phyloP scores from a whole-genome alignment of 2,797 vertebrate genomes.

The Syngnathus acus region DNA sequence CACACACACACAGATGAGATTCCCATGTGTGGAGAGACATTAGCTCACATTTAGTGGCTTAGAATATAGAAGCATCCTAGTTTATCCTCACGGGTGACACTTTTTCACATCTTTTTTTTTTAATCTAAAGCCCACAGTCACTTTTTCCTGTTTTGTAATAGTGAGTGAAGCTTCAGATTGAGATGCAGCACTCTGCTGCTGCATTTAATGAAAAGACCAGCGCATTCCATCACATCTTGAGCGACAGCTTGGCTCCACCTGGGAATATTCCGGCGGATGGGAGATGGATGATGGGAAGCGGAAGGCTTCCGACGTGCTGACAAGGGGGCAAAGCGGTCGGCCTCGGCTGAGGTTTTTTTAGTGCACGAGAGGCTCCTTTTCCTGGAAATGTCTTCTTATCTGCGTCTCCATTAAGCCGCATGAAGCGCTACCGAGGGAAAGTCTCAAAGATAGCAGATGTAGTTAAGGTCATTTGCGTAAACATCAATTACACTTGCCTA shows the following conservation, averaged over 20 bases:
- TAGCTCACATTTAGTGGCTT: constrained; percentile 23
- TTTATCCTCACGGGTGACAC: constrained; percentile 10
- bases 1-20: constrained; percentile 13
- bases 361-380: constrained; percentile 20
- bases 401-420: constrained; percentile 16
- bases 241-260: constrained; percentile 45
- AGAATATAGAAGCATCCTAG: constrained; percentile 10
- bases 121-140: constrained; percentile 9
- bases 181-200: constrained; percentile 14
- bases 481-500: background rate
- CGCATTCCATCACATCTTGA: constrained; percentile 37
- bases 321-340: constrained; percentile 33
- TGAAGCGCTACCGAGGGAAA: constrained; percentile 10
- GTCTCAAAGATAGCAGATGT: background rate
- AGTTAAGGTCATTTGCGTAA: background rate
- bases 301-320: constrained; percentile 49
- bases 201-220: constrained; percentile 44
- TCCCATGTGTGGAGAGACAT: constrained; percentile 24
- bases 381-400: constrained; percentile 33
- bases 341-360: constrained; percentile 37
- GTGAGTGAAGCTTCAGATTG: background rate
- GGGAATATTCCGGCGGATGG: constrained; percentile 40
- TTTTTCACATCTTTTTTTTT: background rate
- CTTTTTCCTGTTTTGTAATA: background rate
- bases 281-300: constrained; percentile 45